Evolutionary conservation across 2,888 invertebrate species (phyloP).

Genomic region (Ptilodon capucinus): DNA sequence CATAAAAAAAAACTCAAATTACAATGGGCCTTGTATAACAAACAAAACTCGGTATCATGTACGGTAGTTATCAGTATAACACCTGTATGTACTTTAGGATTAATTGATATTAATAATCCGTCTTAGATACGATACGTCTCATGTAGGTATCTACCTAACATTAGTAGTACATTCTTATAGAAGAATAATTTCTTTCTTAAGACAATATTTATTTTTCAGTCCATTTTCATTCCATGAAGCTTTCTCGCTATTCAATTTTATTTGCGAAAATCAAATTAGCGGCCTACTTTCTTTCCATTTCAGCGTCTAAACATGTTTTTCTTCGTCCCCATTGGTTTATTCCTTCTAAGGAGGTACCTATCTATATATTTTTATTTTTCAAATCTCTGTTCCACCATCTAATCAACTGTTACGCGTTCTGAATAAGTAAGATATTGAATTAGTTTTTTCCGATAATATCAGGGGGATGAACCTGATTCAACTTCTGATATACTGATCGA

Average conservation of each 20-base stretch:
- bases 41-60: too few relatives aligned
- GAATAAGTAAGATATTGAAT: background rate
- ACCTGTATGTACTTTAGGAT: too few relatives aligned
- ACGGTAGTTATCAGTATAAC: too few relatives aligned
- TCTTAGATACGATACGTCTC: too few relatives aligned
- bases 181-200: background rate
- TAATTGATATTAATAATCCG: too few relatives aligned
- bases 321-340: background rate
- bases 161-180: background rate
- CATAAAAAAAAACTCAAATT: too few relatives aligned
- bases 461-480: background rate
- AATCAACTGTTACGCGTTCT: background rate
- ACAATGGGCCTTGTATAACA: too few relatives aligned
- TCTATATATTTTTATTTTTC: background rate
- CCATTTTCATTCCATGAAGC: background rate
- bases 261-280: background rate
- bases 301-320: background rate
- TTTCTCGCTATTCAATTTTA: background rate
- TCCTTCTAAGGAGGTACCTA: background rate
- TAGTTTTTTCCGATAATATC: slow-evolving; percentile 2
- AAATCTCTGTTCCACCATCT: background rate
- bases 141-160: too few relatives aligned
- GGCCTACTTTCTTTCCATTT: background rate
- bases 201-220: slow-evolving; percentile 15
- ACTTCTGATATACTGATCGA: background rate